Conservation (phyloP, 2,113 vertebrate genomes). For the Synodontis membranacea region DNA sequence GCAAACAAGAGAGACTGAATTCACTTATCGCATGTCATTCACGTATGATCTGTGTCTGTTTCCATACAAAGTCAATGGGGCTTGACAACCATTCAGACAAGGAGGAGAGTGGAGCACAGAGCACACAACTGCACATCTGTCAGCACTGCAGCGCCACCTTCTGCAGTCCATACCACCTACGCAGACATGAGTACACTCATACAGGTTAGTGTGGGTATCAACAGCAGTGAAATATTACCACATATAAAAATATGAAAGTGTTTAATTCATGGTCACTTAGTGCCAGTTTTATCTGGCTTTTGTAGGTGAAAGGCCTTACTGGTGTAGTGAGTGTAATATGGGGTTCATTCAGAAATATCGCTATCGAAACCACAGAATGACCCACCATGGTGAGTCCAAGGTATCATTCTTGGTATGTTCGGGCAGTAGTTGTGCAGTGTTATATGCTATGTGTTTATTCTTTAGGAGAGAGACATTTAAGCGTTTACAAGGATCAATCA, state of each 20-base stretch:
- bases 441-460: neutral
- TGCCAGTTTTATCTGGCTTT: slow-evolving; percentile 5
- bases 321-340: slow-evolving; percentile 96
- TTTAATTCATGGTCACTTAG: neutral
- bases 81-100: slow-evolving; percentile 66
- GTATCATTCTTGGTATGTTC: neutral
- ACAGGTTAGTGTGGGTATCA: slow-evolving; percentile 70
- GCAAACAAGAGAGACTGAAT: neutral
- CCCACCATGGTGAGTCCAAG: slow-evolving; percentile 81
- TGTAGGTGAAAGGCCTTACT: slow-evolving; percentile 90
- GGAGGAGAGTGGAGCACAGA: slow-evolving; percentile 81
- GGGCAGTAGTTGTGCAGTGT: neutral
- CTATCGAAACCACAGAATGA: slow-evolving; percentile 92
- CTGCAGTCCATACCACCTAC: slow-evolving; percentile 94
- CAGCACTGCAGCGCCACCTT: slow-evolving; percentile 93
- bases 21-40: neutral
- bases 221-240: neutral
- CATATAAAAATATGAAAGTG: neutral
- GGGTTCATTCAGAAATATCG: slow-evolving; percentile 98
- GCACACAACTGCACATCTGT: slow-evolving; percentile 89
- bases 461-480: slow-evolving; percentile 89
- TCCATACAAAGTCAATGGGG: slow-evolving; percentile 69
- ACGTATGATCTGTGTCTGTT: slow-evolving; percentile 6
- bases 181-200: slow-evolving; percentile 95
- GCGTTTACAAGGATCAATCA: slow-evolving; percentile 92